These are phyloP conservation scores for Azemiops feae DNA, from an alignment of 2,113 vertebrate genomes.

Conservation along the genomic window DNA sequence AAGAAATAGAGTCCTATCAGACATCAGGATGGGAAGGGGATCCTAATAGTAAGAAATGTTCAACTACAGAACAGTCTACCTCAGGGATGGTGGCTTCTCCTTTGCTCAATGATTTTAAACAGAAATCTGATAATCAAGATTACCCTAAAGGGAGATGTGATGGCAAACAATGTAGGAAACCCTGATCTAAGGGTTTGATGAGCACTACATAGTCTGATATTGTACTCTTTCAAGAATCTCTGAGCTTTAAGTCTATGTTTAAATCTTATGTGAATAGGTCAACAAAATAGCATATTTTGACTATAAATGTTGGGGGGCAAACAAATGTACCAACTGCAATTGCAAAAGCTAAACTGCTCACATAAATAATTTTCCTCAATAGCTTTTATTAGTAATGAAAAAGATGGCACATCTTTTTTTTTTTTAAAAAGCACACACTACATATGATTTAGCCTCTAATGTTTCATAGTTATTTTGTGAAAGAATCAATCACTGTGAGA, in stretches of 20 bases:
- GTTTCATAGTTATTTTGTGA: constrained; percentile 17
- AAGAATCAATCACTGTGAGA: constrained; percentile 6
- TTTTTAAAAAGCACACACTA: not conserved
- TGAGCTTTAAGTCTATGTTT: not conserved
- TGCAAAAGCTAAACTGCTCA: not conserved
- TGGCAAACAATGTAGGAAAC: not conserved
- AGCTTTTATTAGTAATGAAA: not conserved
- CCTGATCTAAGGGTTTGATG: not conserved
- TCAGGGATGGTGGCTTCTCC: not conserved
- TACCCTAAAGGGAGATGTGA: not conserved
- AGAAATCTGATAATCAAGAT: not conserved
- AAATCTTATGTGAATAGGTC: not conserved
- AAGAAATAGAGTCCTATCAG: not conserved
- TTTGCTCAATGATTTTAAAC: not conserved
- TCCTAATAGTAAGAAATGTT: not conserved
- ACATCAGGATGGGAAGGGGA: not conserved
- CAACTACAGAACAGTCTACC: not conserved
- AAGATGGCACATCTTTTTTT: not conserved
- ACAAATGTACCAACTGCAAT: not conserved
- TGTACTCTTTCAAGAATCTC: not conserved
- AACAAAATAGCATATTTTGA: not conserved
- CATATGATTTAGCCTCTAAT: not conserved
- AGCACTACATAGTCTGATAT: not conserved
- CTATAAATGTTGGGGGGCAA: not conserved
- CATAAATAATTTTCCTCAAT: not conserved